Conservation (phyloP, 2,113 vertebrate species). For the Amia ocellicauda region DNA sequence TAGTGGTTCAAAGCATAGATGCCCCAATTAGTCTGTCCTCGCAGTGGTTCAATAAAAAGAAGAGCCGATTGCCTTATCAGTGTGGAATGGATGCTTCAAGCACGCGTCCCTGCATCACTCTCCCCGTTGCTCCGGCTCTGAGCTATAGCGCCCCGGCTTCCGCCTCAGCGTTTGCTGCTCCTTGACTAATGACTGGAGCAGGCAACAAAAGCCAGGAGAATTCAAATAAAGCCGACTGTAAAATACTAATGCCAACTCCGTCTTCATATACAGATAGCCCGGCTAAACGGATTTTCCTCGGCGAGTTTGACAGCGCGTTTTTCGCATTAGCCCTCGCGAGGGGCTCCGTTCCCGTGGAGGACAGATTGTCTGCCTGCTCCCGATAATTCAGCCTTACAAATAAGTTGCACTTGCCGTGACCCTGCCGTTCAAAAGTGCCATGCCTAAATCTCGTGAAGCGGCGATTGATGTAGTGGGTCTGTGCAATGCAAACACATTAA, state of each 20-base stretch:
- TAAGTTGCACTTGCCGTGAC: no score
- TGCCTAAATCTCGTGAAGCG: no score
- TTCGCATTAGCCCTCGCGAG: no score
- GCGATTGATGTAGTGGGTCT: no score
- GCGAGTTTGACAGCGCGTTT: no score
- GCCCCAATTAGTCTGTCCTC: conserved; percentile 18
- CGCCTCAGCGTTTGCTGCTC: conserved; percentile 50
- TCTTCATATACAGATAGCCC: conserved; percentile 18
- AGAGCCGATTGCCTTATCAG: conserved; percentile 32
- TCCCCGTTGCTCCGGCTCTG: conserved; percentile 50
- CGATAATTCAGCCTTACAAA: no score
- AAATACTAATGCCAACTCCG: not conserved
- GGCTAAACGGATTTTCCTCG: no score
- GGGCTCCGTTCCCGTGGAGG: no score
- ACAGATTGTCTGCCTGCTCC: no score
- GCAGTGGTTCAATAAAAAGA: not conserved
- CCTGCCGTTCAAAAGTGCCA: no score
- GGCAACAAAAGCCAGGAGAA: conserved; percentile 46
- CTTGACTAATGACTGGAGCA: conserved; percentile 59
- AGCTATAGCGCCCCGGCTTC: conserved; percentile 40
- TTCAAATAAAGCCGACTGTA: conserved; percentile 13
- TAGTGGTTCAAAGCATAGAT: not conserved
- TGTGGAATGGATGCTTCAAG: conserved; percentile 51
- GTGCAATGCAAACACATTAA: no score
- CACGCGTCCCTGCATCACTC: conserved; percentile 54